Conservation (phyloP, 2,113 vertebrate genomes). For the Microtus ochrogaster region DNA sequence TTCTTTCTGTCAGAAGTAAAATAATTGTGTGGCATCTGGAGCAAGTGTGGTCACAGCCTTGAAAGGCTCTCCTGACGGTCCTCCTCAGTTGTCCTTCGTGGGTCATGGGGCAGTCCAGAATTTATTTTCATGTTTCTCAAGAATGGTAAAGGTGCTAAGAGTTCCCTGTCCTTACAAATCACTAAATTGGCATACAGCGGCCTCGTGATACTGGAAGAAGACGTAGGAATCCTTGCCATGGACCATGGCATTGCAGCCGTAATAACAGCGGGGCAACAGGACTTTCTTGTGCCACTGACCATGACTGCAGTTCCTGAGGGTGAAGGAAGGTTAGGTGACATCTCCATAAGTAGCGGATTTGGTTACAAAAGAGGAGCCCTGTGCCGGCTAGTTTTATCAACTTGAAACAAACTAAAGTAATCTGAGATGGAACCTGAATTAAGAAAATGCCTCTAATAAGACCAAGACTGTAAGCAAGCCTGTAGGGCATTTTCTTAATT, state of each 20-base stretch:
- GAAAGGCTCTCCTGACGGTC: not conserved
- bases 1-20: not conserved
- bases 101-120: not conserved
- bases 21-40: not conserved
- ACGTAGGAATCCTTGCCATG: not conserved
- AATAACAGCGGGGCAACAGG: not conserved
- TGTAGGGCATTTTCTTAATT: not conserved
- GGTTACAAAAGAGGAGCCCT: not conserved
- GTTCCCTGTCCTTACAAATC: not conserved
- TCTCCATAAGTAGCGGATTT: not conserved
- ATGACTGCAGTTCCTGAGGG: not conserved
- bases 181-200: not conserved
- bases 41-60: not conserved
- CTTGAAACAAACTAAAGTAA: not conserved
- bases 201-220: not conserved
- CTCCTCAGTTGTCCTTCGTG: not conserved
- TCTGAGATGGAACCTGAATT: not conserved
- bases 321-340: not conserved
- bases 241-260: not conserved
- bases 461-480: not conserved
- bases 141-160: not conserved
- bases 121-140: not conserved
- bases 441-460: not conserved
- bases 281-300: not conserved
- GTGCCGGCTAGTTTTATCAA: not conserved